Percentiles rank a stretch among this genome's conserved stretches.
phyloP scores from a whole-genome alignment of 2,797 vertebrate genomes.

The Pangasius larnaudii region DNA sequence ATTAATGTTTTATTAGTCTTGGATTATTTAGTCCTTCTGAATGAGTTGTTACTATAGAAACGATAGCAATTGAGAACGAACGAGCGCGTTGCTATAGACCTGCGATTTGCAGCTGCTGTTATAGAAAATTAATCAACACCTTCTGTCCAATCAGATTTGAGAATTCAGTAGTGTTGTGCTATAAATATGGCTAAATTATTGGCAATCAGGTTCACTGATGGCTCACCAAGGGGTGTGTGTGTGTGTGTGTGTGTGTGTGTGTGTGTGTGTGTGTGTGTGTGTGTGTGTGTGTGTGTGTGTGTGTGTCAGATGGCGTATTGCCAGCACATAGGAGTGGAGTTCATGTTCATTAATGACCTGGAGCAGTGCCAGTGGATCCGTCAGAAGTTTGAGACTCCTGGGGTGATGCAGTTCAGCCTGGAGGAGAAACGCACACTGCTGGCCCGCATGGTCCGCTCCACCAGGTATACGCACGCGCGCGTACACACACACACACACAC shows the following conservation, averaged over 20 bases:
- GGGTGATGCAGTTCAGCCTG: conserved; percentile 85
- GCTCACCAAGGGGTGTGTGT: background rate
- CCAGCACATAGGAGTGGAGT: conserved; percentile 88
- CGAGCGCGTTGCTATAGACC: background rate
- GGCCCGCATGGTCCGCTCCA: conserved; percentile 85
- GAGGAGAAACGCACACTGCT: conserved; percentile 87
- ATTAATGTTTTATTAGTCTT: background rate
- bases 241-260: conserved; percentile 10
- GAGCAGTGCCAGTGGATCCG: conserved; percentile 92
- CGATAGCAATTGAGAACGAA: no score
- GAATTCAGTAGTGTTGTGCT: background rate
- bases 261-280: conserved; percentile 15
- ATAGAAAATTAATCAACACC: background rate
- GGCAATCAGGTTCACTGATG: background rate
- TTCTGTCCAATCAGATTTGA: background rate
- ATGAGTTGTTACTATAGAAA: background rate
- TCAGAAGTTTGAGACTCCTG: conserved; percentile 86
- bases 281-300: conserved; percentile 10
- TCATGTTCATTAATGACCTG: conserved; percentile 92
- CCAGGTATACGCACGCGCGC: conserved; percentile 71
- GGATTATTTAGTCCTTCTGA: background rate
- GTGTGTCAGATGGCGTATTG: conserved; percentile 83
- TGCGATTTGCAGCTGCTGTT: background rate
- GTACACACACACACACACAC: background rate
- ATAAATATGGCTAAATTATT: no score